Percentiles rank a stretch among this genome's conserved stretches.
Evolutionary conservation across 1,140 invertebrate genomes (phyloP).

Genomic region (Zaprionus lachaisei): DNA sequence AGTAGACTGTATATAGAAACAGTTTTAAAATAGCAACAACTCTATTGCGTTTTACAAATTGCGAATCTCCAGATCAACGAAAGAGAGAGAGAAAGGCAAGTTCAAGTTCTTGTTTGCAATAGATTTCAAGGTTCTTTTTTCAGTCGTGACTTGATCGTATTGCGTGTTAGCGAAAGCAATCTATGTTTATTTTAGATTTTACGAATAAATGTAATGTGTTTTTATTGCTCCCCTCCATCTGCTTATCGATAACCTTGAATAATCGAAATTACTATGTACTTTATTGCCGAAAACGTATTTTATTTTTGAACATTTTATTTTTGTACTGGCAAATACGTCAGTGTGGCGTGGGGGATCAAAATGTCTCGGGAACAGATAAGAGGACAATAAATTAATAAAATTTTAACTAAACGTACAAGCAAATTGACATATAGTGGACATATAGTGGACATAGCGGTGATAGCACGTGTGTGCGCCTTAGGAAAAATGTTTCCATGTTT

Average conservation of each 20-base stretch:
- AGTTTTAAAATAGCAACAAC: constrained; percentile 26
- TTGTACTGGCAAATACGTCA: constrained; percentile 40
- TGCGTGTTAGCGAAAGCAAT: constrained; percentile 4
- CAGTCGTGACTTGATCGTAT: constrained; percentile 12
- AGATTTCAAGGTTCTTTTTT: constrained; percentile 22
- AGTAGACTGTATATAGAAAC: not conserved
- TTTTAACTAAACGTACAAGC: constrained; percentile 9
- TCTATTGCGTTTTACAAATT: constrained; percentile 33
- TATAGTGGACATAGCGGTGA: constrained; percentile 18
- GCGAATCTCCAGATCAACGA: constrained; percentile 11
- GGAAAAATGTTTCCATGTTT: constrained; percentile 19
- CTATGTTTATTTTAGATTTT: not conserved
- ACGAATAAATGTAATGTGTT: constrained; percentile 20
- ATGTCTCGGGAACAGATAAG: constrained; percentile 50
- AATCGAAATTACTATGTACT: constrained; percentile 25
- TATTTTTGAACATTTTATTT: constrained; percentile 47
- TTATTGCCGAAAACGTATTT: constrained; percentile 16
- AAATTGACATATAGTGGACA: not conserved
- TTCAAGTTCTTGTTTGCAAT: constrained; percentile 38
- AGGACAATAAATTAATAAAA: constrained; percentile 40
- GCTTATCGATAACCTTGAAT: constrained; percentile 58
- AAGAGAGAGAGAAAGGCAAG: constrained; percentile 46
- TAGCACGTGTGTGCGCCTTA: constrained; percentile 24
- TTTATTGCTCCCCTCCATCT: not conserved
- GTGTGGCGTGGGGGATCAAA: constrained; percentile 35